Evolutionary conservation across 2,888 invertebrate species (phyloP), one percentile per base, ranked within the genome.

Genomic region (Hemistola chrysoprasaria): DNA sequence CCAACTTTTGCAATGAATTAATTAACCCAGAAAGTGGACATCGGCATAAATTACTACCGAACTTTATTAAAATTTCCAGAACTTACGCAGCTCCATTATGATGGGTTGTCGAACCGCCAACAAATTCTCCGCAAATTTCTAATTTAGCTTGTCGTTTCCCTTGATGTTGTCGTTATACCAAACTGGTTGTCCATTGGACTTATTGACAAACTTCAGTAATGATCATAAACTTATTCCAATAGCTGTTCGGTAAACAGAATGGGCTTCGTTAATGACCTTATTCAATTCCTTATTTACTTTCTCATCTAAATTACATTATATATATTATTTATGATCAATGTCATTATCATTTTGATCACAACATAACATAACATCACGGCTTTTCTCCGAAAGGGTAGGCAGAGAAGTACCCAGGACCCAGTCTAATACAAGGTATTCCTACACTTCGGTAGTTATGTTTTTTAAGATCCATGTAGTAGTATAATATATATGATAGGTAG

Each of bases 1-100:
- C 65, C 70, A 73, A 78, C 70, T 75, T 79, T 66, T 54, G 61
- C 66, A 73, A 76, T 75, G 68, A 78, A 74, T 75, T 75, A 76
- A 79, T 79, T 78, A 76, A 71, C 46, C 54, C 56, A 59, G 65
- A 67, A 64, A 51, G 57, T 62, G 65, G 62, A 65, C 62, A 62
- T 64, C 49, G 56, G 53, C 66, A 65, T 68, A 68, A 76, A 72
- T 75, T 76, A 43, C 40, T 22, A 48, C 35, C 50, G 38, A 65
- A 74, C 67, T 74, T 79, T 78, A 78, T 77, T 76, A 75, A 77
- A 74, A 67, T 70, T 70, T 63, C 48, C 50, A 33, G 56, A 71
- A 72, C 65, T 73, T 70, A 58, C 39, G 33, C 53, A 65, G 65
- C 62, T 71, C 67, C 59, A 59, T 68, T 71, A 69, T 67, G 68